A percentile compares a stretch with the other conserved stretches of the same genome.
Conservation (phyloP, 2,797 vertebrate species). For the Hyperoplus immaculatus region DNA sequence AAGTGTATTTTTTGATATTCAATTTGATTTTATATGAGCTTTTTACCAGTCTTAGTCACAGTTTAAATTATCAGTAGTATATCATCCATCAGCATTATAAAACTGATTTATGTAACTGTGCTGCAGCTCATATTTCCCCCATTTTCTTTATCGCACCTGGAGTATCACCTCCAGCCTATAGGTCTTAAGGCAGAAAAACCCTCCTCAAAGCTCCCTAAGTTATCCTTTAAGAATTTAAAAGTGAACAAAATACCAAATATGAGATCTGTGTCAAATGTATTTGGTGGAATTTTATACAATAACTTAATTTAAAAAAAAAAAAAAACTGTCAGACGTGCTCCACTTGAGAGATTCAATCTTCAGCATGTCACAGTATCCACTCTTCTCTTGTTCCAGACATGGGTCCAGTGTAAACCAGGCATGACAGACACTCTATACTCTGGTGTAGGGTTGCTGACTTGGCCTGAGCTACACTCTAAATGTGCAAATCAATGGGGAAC, state of each 20-base stretch:
- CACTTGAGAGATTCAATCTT: slow-evolving; percentile 54
- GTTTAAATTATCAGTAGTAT: slow-evolving; percentile 14
- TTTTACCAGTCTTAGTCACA: neutral
- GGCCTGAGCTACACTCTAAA: slow-evolving; percentile 58
- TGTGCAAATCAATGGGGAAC: slow-evolving; percentile 75
- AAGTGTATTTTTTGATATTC: neutral
- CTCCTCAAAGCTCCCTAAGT: neutral
- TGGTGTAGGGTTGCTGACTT: slow-evolving; percentile 65
- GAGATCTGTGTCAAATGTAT: slow-evolving; percentile 38
- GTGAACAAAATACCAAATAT: slow-evolving; percentile 19
- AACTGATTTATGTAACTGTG: slow-evolving; percentile 20
- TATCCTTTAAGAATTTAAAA: slow-evolving; percentile 12
- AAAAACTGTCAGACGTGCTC: slow-evolving; percentile 34
- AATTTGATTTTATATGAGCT: neutral
- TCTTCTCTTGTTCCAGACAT: slow-evolving; percentile 73
- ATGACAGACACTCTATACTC: slow-evolving; percentile 69
- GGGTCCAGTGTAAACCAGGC: slow-evolving; percentile 76
- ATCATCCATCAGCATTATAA: slow-evolving; percentile 7
- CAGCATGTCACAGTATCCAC: slow-evolving; percentile 66
- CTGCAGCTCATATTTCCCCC: slow-evolving; percentile 21
- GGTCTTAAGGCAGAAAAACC: neutral
- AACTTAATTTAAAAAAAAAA: neutral
- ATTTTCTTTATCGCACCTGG: neutral
- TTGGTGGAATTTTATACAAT: slow-evolving; percentile 21
- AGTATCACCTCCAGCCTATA: neutral